These are phyloP conservation scores for Tenebrio molitor DNA, from an alignment of 1,140 invertebrate species.

Conservation along the genomic window DNA sequence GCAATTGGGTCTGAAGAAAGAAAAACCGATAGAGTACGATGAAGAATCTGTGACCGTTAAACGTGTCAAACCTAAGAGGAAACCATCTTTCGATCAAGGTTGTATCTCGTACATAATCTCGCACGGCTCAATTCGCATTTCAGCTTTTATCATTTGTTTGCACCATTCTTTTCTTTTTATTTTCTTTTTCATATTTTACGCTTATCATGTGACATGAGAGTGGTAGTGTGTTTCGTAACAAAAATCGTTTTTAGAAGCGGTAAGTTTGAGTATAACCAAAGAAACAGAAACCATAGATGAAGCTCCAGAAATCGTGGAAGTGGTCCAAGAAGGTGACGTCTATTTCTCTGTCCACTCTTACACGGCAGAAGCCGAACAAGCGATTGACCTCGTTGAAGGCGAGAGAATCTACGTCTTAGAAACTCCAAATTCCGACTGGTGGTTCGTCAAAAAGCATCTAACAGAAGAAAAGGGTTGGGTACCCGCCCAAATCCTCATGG, in stretches of 20 bases:
- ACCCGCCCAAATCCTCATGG: slow-evolving; percentile 88
- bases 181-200: neutral
- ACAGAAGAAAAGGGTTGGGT: slow-evolving; percentile 94
- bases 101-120: slow-evolving; percentile 45
- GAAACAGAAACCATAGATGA: slow-evolving; percentile 70
- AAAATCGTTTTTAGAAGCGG: slow-evolving; percentile 68
- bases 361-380: slow-evolving; percentile 88
- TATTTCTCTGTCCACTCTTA: slow-evolving; percentile 89
- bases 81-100: slow-evolving; percentile 78
- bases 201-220: slow-evolving; percentile 9
- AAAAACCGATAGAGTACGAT: slow-evolving; percentile 68
- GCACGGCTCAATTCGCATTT: slow-evolving; percentile 35
- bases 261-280: slow-evolving; percentile 72
- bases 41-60: slow-evolving; percentile 72
- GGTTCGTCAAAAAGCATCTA: slow-evolving; percentile 91
- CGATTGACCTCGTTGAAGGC: slow-evolving; percentile 90
- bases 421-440: slow-evolving; percentile 87
- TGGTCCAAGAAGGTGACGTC: slow-evolving; percentile 79
- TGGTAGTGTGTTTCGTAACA: slow-evolving; percentile 25
- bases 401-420: slow-evolving; percentile 90
- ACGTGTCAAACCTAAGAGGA: slow-evolving; percentile 73
- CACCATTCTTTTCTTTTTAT: slow-evolving; percentile 20
- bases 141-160: slow-evolving; percentile 43
- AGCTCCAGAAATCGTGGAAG: slow-evolving; percentile 64
- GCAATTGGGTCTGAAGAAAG: slow-evolving; percentile 68